Conservation (phyloP, 2,888 invertebrate species). For the Cylindroiulus punctatus region DNA sequence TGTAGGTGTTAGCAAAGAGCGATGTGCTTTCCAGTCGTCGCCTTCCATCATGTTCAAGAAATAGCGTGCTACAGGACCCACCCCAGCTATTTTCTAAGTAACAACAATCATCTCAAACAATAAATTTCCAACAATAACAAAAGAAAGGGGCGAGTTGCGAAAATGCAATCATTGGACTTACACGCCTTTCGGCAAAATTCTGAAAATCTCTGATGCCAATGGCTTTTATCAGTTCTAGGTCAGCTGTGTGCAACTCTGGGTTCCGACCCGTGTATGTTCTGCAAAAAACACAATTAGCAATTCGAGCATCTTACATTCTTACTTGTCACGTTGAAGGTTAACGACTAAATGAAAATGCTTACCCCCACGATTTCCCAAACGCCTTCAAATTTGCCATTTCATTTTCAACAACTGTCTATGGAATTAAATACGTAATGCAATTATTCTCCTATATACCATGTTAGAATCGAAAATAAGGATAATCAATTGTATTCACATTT, state of each 20-base stretch:
- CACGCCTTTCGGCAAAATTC: constrained; percentile 52
- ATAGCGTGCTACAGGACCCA: neutral
- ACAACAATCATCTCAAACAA: neutral
- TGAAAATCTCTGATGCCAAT: constrained; percentile 51
- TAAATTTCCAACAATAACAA: neutral
- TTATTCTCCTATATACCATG: neutral
- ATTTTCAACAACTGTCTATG: constrained; percentile 17
- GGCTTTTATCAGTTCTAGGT: constrained; percentile 52
- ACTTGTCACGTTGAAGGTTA: neutral
- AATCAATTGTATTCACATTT: constrained; percentile 30
- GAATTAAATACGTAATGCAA: neutral
- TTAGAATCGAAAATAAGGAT: neutral
- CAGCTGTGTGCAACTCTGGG: constrained; percentile 40
- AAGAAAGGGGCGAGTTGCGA: neutral
- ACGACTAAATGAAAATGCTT: neutral
- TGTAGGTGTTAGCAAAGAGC: constrained; percentile 48
- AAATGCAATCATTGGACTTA: neutral
- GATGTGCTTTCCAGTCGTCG: constrained; percentile 50
- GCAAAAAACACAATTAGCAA: neutral
- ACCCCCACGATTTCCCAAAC: constrained; percentile 50
- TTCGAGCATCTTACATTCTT: neutral
- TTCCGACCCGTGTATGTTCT: constrained; percentile 47
- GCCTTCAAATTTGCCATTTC: neutral
- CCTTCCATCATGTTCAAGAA: constrained; percentile 43
- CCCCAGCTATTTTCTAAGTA: neutral